Base-by-base conservation (phyloP, 2,888 invertebrate species). In the Papilio demoleus region DNA sequence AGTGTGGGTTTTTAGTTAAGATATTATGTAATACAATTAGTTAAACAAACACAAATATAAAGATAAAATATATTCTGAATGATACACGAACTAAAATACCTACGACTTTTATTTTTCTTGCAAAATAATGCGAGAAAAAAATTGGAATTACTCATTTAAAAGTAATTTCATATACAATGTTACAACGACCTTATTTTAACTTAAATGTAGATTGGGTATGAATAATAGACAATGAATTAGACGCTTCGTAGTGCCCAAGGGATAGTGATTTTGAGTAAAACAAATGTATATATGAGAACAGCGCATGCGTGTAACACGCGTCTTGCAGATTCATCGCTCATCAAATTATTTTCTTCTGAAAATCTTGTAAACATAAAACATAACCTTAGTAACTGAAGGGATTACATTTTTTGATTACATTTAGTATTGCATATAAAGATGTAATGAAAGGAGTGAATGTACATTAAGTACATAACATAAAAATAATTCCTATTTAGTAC, bases 281-380 rank as follows among this genome's bases (percentile, higher is more conserved):
- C 4, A 67, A 14, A 53, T 56, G 8, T 6, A n/a, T 19, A 60
- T 60, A 36, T 12, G 50, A 56, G 19, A 22, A 58, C 17, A 12
- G 47, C 63, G 68, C 68, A 64, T 50, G 68, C 36, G 63, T 38
- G n/a, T 47, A n/a, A 11, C 34, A 45, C 17, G 31, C 42, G 38
- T 9, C 62, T 24, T 50, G 22, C 58, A 64, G 64, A 68, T 68
- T 64, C 47, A 68, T 68, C 59, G 59, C 40, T 59, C 47, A 24
- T 64, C 50, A 36, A 64, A 64, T 58, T 67, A 47, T 63, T 63
- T 59, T 58, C 68, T 22, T 64, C 38, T 62, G 31, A 3, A 6
- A 31, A 31, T 31, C 31, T 31, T 31, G n/a, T 31, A 3, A 6
- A 31, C 31, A 31, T 31, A 3, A n/a, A n/a, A n/a, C 34, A 9